phyloP scores from a whole-genome alignment of 2,888 invertebrate species.

The Pollenia griseotomentosa region DNA sequence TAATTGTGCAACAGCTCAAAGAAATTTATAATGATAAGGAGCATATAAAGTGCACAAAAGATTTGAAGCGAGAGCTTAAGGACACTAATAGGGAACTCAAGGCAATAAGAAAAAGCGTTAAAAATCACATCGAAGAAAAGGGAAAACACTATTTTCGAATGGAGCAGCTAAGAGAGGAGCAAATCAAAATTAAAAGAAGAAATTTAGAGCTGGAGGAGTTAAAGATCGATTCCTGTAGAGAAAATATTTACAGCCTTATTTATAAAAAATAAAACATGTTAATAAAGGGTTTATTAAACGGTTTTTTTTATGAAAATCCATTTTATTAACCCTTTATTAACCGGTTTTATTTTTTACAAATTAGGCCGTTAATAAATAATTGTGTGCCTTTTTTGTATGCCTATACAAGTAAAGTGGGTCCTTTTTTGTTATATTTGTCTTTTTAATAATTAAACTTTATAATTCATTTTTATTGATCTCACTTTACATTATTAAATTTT shows the following conservation, averaged over 20 bases:
- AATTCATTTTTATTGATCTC: background rate
- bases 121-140: constrained; percentile 17
- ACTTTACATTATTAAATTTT: no score
- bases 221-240: background rate
- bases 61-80: constrained; percentile 14
- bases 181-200: constrained; percentile 35
- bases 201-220: constrained; percentile 30
- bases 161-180: constrained; percentile 34
- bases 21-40: constrained; percentile 18
- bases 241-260: no score
- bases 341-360: no score
- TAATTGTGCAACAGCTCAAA: constrained; percentile 36
- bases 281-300: no score
- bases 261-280: no score
- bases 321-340: no score
- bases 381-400: no score
- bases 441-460: no score
- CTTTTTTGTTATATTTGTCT: no score
- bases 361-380: no score
- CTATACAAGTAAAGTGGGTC: no score
- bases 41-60: constrained; percentile 15
- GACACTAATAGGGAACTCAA: constrained; percentile 19
- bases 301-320: no score
- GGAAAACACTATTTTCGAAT: constrained; percentile 15
- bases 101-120: constrained; percentile 34